Evolutionary conservation across 2,113 vertebrate genomes (phyloP), one percentile per base, ranked within the genome.

Genomic region (Redunca redunca): DNA sequence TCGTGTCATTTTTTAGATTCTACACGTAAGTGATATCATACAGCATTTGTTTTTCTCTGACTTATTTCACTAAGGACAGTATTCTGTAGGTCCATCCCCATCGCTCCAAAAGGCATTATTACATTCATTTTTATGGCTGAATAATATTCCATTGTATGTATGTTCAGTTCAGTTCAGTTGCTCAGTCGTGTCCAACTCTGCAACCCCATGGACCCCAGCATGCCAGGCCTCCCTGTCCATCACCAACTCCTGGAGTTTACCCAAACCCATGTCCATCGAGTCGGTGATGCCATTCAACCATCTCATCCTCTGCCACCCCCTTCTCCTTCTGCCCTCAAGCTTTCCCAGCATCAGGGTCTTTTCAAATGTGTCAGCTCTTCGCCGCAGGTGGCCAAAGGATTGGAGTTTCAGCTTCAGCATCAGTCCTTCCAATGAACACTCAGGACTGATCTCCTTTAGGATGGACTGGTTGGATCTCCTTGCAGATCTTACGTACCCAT

Each of bases 341-440:
- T 67, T 67, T 67, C 64, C 33, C 33, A 67, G 16, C 16, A 36
- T 10, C 16, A 67, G 33, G 33, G 16, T 36, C 33, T 67, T 67
- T 67, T 67, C 16, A 0, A n/a, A 10, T 19, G 33, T 2, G 3
- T 67, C 64, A 19, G 33, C 7, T 19, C 33, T 67, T 36, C 4
- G 0, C 33, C n/a, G 19, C 33, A n/a, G 64, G 2, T 67, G 64
- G 64, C 64, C 33, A 36, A n/a, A 67, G 33, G 0, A 10, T 10
- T 67, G 33, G 64, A 10, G 33, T 17, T n/a, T 67, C 33, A 67
- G 33, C 16, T 67, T 67, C 8, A 19, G 0, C 33, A 5, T 67
- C 33, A 67, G 17, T 36, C 64, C 33, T 21, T 67, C 17, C 8
- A 67, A 36, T n/a, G 64, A 67, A 67, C 8, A 36, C 8, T 2